Evolutionary conservation across 2,113 vertebrate genomes (phyloP), one percentile per base, ranked within the genome.

Genomic region (Laterallus jamaicensis): DNA sequence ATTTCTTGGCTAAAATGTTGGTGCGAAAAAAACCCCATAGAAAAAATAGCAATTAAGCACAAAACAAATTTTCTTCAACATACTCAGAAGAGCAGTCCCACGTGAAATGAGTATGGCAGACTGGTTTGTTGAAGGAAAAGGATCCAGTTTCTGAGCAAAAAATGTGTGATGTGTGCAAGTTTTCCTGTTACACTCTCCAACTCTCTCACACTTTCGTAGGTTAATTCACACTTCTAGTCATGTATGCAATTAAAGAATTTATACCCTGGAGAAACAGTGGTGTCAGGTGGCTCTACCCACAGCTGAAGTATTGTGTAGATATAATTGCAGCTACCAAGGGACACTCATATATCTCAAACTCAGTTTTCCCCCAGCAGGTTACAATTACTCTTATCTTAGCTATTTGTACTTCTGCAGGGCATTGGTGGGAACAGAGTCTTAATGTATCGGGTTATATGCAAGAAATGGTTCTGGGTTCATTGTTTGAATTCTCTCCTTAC

Each of bases 281-380:
- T 88, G 76, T 80, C 71, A 70, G 59, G 59, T 80, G 82, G 37
- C 40, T 91, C 60, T 89, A 71, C 42, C 52, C 17, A 52, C 59
- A 74, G 52, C 26, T 90, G 82, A 74, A 83, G 31, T 63, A 77
- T 68, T 77, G 58, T 76, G 44, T 35, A 81, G 66, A 37, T 71
- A 63, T 82, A 95, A 86, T 87, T 92, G 90, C 62, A 87, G 44
- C 70, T 94, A 82, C 24, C 81, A 90, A 88, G 75, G 39, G 87
- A 90, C 25, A 71, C 18, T 84, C 58, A 21, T 37, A 11, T 76
- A 66, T 85, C 70, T 84, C 78, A 79, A 81, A 87, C 20, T 92
- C 82, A 52, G 76, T 81, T 92, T 95, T 88, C 49, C 73, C n/a
- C 92, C 62, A 76, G 67, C 40, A 87, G 55, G 20, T 84, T 91